A percentile compares a stretch with the other conserved stretches of the same genome.
Evolutionary conservation across 1,140 invertebrate species (phyloP).

Genomic region (Amyelois transitella): DNA sequence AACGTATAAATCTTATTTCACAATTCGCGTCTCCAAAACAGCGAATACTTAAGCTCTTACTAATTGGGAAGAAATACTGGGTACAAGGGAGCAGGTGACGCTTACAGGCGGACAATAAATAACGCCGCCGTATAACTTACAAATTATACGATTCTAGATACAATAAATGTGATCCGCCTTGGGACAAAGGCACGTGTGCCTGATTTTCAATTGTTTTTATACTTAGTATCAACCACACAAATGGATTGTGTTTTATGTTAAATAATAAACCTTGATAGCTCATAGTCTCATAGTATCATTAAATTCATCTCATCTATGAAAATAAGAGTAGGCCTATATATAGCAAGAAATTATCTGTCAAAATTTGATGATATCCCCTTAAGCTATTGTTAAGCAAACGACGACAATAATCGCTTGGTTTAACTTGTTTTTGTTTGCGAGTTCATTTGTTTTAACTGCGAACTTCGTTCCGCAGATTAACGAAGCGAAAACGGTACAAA

Average conservation of each 20-base stretch:
- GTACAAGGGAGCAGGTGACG: conserved; percentile 47
- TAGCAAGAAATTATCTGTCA: no score
- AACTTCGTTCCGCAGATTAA: not conserved
- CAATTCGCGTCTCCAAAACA: conserved; percentile 9
- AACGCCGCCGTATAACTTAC: conserved; percentile 40
- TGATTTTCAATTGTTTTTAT: no score
- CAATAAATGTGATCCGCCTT: no score
- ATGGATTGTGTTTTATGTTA: no score
- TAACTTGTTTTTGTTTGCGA: not conserved
- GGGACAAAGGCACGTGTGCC: no score
- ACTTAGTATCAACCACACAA: no score
- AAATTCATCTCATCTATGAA: no score
- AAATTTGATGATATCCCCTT: not conserved
- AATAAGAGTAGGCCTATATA: no score
- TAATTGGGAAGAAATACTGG: conserved; percentile 47
- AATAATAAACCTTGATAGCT: no score
- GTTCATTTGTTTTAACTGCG: not conserved
- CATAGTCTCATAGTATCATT: no score
- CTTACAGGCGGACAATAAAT: conserved; percentile 37
- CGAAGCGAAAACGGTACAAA: not conserved
- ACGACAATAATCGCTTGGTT: not conserved
- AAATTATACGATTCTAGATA: conserved; percentile 42
- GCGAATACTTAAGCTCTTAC: conserved; percentile 29
- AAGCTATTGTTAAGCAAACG: not conserved
- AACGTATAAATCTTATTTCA: not conserved